Evolutionary conservation across 53 echinoderm and acorn worm species (phyloP), one percentile per base, ranked within the genome.

Genomic region (Echinarachnius parma): DNA sequence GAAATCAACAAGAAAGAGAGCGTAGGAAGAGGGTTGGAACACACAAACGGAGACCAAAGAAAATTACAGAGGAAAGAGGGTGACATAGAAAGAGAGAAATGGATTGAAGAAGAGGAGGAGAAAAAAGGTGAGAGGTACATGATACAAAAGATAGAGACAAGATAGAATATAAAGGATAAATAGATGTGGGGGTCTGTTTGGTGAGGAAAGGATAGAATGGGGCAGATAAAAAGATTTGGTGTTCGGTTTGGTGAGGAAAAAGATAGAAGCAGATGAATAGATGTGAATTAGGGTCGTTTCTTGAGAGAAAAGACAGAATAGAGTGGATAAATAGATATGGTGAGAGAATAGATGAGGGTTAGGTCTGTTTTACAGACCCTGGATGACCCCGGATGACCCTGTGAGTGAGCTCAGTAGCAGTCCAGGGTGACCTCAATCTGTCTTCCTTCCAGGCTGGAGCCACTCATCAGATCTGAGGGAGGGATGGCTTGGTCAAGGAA

Each of bases 341-440:
- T 21, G 26, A 22, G 15, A 60, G 39, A 39, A 39, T 7, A 39
- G 39, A 39, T 7, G 39, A 39, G 39, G 39, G 39, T 9, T 9
- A 39, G 39, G 13, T 7, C 39, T 32, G 32, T 32, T 21, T 60
- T 21, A 14, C 1, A 0, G 14, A 56, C 13, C 3, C 30, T 5
- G 14, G 61, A n/a, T n/a, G n/a, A n/a, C n/a, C 61, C n/a, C n/a
- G n/a, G n/a, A n/a, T n/a, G n/a, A n/a, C n/a, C n/a, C n/a, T n/a
- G n/a, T 5, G 14, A 34, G 32, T 24, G 9, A 19, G 21, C 62
- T 62, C 62, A 92, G 67, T 89, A 86, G n/a, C 77, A 80, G 71
- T 96, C 91, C 46, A 96, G 39, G 26, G 66, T 67, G 25, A 96
- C 96, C 31, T 87, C 87, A 47, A 96, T 91, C 3, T 71, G 60